Conservation (phyloP, 1,140 invertebrate genomes). For the Hermatobates lingyangjiaoensis region DNA sequence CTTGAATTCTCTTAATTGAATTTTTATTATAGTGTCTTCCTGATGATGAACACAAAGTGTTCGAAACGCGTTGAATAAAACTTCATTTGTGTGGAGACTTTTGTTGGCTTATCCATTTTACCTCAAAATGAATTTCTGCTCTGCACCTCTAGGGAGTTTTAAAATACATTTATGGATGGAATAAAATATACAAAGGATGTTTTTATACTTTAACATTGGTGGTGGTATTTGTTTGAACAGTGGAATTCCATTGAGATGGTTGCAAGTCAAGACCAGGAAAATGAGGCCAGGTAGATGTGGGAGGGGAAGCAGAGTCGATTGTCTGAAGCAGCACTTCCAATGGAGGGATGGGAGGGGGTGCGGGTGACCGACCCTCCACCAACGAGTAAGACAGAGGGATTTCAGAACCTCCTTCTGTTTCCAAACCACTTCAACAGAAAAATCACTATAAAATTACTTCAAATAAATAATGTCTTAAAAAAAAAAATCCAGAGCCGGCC, state of each 20-base stretch:
- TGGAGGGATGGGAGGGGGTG: constrained; percentile 15
- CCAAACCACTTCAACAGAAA: neutral
- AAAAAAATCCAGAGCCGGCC: neutral
- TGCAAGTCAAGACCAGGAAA: neutral
- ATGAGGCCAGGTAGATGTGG: constrained; percentile 16
- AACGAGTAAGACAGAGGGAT: constrained; percentile 39
- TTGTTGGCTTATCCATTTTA: no score
- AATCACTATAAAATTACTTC: constrained; percentile 8
- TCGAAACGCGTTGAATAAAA: no score
- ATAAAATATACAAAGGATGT: neutral
- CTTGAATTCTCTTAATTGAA: no score
- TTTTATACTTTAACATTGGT: constrained; percentile 29
- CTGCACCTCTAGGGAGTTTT: neutral
- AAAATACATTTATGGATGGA: constrained; percentile 1
- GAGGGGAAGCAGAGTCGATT: constrained; percentile 22
- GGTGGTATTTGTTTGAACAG: constrained; percentile 29
- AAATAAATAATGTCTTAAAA: neutral
- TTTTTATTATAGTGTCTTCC: no score
- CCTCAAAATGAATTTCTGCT: no score
- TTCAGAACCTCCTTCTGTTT: neutral
- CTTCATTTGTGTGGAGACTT: no score
- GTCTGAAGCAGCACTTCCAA: constrained; percentile 28
- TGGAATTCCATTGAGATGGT: constrained; percentile 27
- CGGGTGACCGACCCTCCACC: constrained; percentile 23
- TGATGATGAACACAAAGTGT: no score